Base-by-base conservation (phyloP, 2,888 invertebrate species). In the Linnaemya tessellans region DNA sequence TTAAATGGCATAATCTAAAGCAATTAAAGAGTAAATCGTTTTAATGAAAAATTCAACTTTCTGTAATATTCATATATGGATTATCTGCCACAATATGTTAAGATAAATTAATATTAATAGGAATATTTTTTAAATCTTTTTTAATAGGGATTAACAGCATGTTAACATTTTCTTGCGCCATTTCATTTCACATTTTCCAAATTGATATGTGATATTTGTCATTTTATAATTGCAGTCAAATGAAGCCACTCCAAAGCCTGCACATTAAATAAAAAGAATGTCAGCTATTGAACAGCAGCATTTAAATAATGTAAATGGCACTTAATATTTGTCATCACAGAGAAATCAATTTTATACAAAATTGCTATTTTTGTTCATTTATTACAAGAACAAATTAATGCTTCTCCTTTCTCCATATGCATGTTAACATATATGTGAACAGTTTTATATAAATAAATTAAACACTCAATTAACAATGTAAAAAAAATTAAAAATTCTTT, bases 381-480 rank as follows among this genome's bases (percentile, higher is more conserved):
- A 51, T 54, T 35, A 75, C 54, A 56, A 65, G 35, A 54, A 30
- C 41, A 64, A 75, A 75, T 65, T 41, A 20, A 18, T 30, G 58
- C 35, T 73, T 73, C 30, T 25, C 15, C 8, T 64, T 30, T 13
- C 1, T n/a, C 10, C 11, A 18, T 9, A 30, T 18, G 11, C 13
- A 46, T 15, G 22, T 62, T 20, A 41, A 64, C 15, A 74, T 3
- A 58, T 9, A 67, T 77, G 35, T 67, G 46, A 58, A 46, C 5
- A 8, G 8, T 8, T 43, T 65, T 35, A 43, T 18, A n/a, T 18
- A 20, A 3, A 49, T 41, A 68, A 68, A 51, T 60, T 60, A 18
- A 68, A 20, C 78, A 78, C 60, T 78, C 67, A 41, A 77, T 67
- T 51, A 67, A 49, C n/a, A 30, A 75, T 43, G n/a, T 65, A 54